phyloP scores from a whole-genome alignment of 1,140 invertebrate species.

The Cepaea nemoralis region DNA sequence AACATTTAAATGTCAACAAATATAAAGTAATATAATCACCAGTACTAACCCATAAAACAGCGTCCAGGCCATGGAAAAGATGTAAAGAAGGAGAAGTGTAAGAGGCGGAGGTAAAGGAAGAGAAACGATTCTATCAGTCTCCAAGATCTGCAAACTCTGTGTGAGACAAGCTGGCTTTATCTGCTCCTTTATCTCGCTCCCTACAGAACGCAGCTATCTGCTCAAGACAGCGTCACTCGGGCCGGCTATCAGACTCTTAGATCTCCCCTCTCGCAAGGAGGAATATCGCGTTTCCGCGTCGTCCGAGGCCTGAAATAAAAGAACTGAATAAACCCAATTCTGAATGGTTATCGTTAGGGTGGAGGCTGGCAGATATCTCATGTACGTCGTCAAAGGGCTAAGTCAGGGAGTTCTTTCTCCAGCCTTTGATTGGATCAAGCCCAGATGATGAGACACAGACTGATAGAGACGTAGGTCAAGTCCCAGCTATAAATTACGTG shows the following conservation, averaged over 20 bases:
- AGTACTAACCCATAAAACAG: too few species aligned
- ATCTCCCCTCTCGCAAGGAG: slow-evolving; percentile 19
- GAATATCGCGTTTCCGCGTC: slow-evolving; percentile 31
- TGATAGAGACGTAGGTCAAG: too few species aligned
- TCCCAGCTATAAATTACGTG: background rate
- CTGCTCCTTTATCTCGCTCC: slow-evolving; percentile 19
- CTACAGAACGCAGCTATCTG: slow-evolving; percentile 18
- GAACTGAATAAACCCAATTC: slow-evolving; percentile 34
- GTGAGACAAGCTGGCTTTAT: slow-evolving; percentile 14
- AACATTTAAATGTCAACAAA: too few species aligned
- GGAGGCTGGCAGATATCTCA: background rate
- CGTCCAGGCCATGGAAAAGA: too few species aligned
- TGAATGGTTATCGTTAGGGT: slow-evolving; percentile 15
- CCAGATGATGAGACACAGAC: background rate
- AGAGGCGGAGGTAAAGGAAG: background rate
- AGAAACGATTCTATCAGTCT: slow-evolving; percentile 12
- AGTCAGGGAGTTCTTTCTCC: slow-evolving; percentile 1
- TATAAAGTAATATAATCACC: too few species aligned
- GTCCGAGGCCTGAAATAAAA: slow-evolving; percentile 22
- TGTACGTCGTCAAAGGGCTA: slow-evolving; percentile 3
- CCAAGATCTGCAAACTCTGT: background rate
- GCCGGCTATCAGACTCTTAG: background rate
- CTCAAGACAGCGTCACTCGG: slow-evolving; percentile 22
- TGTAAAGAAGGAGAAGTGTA: background rate
- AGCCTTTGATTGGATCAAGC: background rate